A percentile compares a stretch with the other conserved stretches of the same genome.
phyloP scores from a whole-genome alignment of 2,113 vertebrate genomes.

The cat (Felis catus) region DNA sequence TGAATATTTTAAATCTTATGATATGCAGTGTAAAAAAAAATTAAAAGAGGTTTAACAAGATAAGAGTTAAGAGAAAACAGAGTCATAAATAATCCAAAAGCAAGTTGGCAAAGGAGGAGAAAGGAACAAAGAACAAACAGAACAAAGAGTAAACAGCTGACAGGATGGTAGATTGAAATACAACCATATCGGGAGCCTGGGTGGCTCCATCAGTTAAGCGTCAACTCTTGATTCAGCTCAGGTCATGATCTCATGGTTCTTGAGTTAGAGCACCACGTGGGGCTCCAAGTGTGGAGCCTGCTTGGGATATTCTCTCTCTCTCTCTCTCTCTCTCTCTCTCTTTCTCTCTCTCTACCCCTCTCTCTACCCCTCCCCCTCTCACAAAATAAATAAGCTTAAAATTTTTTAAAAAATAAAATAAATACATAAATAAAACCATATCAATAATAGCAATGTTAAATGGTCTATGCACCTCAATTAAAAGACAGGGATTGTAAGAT shows the following conservation, averaged over 20 bases:
- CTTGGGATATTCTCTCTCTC: too few relatives aligned
- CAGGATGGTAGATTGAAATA: neutral
- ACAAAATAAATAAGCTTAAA: too few relatives aligned
- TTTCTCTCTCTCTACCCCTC: too few relatives aligned
- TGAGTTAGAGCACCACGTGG: too few relatives aligned
- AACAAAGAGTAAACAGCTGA: neutral
- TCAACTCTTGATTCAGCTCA: too few relatives aligned
- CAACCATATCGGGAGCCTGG: neutral
- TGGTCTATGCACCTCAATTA: neutral
- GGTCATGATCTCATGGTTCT: too few relatives aligned
- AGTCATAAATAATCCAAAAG: neutral
- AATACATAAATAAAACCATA: neutral
- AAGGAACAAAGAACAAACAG: neutral
- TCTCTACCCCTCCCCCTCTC: too few relatives aligned
- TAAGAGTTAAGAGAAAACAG: neutral
- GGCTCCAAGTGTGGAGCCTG: too few relatives aligned
- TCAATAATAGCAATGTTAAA: neutral
- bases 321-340: too few relatives aligned
- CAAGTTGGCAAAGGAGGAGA: neutral
- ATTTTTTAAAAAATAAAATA: too few relatives aligned
- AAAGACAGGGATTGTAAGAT: neutral
- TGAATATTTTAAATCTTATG: neutral
- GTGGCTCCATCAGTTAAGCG: too few relatives aligned
- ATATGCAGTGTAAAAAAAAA: neutral
- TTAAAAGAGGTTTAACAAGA: neutral